Evolutionary conservation across 2,888 invertebrate species (phyloP).

Genomic region (Pachliopta kotzebuea): DNA sequence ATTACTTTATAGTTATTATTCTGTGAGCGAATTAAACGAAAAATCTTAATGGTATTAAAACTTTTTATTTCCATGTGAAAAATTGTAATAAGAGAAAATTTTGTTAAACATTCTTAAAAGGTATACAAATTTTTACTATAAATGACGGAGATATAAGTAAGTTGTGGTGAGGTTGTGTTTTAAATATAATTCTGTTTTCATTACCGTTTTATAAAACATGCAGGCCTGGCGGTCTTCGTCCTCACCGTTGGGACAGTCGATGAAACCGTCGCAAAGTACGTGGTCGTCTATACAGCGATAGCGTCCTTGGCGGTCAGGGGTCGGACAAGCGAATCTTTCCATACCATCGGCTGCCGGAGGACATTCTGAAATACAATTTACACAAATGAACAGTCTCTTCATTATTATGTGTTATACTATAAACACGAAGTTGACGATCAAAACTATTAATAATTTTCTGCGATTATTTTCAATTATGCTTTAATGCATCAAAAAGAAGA

Average conservation of each 20-base stretch:
- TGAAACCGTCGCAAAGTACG: constrained; percentile 95
- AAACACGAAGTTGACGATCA: no score
- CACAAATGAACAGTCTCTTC: background rate
- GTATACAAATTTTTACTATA: no score
- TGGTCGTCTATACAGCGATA: constrained; percentile 98
- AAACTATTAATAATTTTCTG: no score
- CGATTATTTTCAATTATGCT: no score
- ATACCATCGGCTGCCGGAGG: constrained; percentile 95
- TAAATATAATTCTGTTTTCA: constrained; percentile 37
- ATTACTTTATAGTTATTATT: no score
- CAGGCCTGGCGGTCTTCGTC: constrained; percentile 96
- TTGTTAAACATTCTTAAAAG: no score
- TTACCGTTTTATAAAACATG: constrained; percentile 98
- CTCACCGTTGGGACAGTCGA: constrained; percentile 95
- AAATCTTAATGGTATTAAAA: no score
- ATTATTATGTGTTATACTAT: no score
- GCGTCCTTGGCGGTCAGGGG: constrained; percentile 93
- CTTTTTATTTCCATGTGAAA: no score
- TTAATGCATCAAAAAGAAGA: background rate
- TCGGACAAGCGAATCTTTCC: constrained; percentile 96
- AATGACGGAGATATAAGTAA: no score
- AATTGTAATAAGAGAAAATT: no score
- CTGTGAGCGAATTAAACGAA: no score
- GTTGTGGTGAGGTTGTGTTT: background rate
- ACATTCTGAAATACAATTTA: constrained; percentile 85